Percentiles rank a stretch among this genome's conserved stretches.
phyloP scores from a whole-genome alignment of 92 coral and sea anemone species.

The Phenganax stokvisi region DNA sequence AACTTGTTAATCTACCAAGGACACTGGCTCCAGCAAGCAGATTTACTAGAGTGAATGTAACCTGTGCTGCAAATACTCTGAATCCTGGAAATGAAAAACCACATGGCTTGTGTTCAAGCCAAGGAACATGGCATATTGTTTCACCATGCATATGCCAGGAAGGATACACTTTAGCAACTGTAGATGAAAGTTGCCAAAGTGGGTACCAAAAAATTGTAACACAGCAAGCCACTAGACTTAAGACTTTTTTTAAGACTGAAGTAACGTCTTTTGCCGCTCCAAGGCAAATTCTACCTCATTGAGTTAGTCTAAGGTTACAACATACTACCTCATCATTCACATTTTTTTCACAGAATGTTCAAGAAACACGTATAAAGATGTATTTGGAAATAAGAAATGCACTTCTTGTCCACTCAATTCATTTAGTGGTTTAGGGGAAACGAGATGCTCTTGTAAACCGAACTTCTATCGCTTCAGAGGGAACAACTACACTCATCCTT shows the following conservation, averaged over 20 bases:
- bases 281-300: not conserved
- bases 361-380: constrained; percentile 49
- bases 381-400: constrained; percentile 50
- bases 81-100: constrained; percentile 44
- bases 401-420: constrained; percentile 56
- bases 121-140: constrained; percentile 54
- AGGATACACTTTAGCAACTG: constrained; percentile 42
- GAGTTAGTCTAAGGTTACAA: too few species aligned
- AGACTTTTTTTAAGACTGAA: constrained; percentile 6
- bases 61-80: constrained; percentile 48
- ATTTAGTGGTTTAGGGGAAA: constrained; percentile 32
- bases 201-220: not conserved
- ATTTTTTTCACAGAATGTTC: constrained; percentile 49
- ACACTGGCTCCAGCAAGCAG: constrained; percentile 59
- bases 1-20: constrained; percentile 44
- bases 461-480: constrained; percentile 46
- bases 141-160: constrained; percentile 55
- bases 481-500: constrained; percentile 8
- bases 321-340: too few species aligned
- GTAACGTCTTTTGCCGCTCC: not conserved
- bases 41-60: constrained; percentile 39
- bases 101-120: constrained; percentile 53
- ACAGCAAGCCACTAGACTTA: constrained; percentile 2
- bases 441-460: constrained; percentile 48
- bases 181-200: constrained; percentile 43